Evolutionary conservation across 2,888 invertebrate species (phyloP), one percentile per base, ranked within the genome.

Genomic region (Mesorhabditis sp.): DNA sequence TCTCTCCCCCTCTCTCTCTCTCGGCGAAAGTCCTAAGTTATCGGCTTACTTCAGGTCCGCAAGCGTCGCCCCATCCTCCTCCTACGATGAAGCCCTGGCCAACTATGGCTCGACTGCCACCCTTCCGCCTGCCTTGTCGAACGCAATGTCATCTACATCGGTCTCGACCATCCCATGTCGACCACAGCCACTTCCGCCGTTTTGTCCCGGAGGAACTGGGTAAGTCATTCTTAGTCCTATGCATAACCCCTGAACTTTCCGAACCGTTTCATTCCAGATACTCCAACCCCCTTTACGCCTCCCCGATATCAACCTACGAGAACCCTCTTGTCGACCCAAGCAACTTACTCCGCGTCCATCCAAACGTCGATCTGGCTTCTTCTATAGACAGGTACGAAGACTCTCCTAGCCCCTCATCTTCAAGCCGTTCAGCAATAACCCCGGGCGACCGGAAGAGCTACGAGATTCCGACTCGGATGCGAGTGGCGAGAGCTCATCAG

Each of bases 61-160:
- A 1, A 50, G 43, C 28, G 44, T 71, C 42, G 72, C 76, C 5
- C 70, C 69, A 13, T 75, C 76, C 4, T 70, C 74, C 10, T 79
- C 79, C 7, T 79, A 79, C 65, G 73, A 77, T 13, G 79, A 79
- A 45, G 79, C 79, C 0, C 66, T 79, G 15, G 71, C 58, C 58
- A n/a, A 7, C n/a, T 62, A 6, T 28, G n/a, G 10, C 13, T 28
- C 13, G n/a, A 6, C 63, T 2, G 7, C 63, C 63, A n/a, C 63
- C n/a, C 6, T 28, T 13, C 10, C 63, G 13, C n/a, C 63, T 28
- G 28, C 6, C 50, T 10, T 13, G 50, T 50, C 50, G 50, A 50
- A 50, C 10, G 7, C 50, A 2, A 7, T 50, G 10, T 7, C 50
- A 13, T 10, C 50, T 10, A 63, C 6, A 2, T 28, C 28, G 28